Conservation (phyloP, 2,113 vertebrate species). For the Sinocyclocheilus rhinocerous region DNA sequence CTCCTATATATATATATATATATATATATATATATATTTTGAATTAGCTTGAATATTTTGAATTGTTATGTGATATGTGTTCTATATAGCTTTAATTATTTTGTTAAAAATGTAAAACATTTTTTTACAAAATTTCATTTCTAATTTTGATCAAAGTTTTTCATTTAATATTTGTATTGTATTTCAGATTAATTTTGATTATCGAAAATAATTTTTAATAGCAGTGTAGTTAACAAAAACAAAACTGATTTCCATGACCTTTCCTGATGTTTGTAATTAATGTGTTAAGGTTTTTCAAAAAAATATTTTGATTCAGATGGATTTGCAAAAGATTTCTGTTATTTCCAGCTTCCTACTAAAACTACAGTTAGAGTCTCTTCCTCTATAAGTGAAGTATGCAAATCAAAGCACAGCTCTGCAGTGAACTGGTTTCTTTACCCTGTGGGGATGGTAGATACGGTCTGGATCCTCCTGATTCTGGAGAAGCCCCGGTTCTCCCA, state of each 20-base stretch:
- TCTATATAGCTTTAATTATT: no score
- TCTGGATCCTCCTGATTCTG: slow-evolving; percentile 80
- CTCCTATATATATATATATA: no score
- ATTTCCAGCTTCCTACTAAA: not conserved
- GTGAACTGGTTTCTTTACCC: slow-evolving; percentile 71
- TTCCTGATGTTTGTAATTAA: not conserved
- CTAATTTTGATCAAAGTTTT: no score
- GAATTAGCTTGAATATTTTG: no score
- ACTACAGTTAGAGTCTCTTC: not conserved
- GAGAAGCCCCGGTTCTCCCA: slow-evolving; percentile 73
- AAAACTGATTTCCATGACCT: not conserved
- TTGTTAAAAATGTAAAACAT: no score
- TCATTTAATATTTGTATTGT: no score
- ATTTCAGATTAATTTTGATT: no score
- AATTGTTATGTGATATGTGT: no score
- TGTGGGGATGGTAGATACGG: slow-evolving; percentile 81
- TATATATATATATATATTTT: no score
- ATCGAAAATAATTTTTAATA: no score
- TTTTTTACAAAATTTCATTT: no score
- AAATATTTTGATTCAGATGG: not conserved
- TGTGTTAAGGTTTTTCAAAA: not conserved
- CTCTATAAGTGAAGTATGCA: not conserved
- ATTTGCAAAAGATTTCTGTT: not conserved
- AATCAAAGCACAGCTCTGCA: not conserved
- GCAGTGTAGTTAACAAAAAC: no score